Base-by-base conservation (phyloP, 1,140 invertebrate species). In the Zaprionus nigranus region DNA sequence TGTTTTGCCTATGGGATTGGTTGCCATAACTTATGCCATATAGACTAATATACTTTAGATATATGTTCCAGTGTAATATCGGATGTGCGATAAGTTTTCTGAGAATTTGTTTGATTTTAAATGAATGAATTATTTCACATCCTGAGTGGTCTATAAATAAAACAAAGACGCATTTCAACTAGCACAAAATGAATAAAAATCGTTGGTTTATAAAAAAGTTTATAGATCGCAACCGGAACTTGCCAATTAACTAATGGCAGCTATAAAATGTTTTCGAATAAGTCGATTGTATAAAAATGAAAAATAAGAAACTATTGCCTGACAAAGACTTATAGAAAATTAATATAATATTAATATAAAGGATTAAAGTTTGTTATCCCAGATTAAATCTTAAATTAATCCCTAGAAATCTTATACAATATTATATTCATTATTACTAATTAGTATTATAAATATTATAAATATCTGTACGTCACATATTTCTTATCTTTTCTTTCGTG, bases 41-140 rank as follows among this genome's bases (percentile, higher is more conserved):
- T 49, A 49, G 17, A 20, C 17, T 20, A 2, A 40, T 51, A 51
- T 13, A 13, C 3, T 49, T 12, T 20, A 51, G 12, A 24, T 51
- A 13, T 24, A 3, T 0, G n/a, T n/a, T n/a, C n/a, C n/a, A 9
- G 46, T 43, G 24, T 5, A 22, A 13, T 53, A 12, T 36, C 36
- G 57, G 34, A 28, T 59, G 26, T 36, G 57, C 40, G 36, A 60
- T 36, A 13, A 57, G 36, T 2, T 70, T 74, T 75, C 53, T 34
- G 59, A 43, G 66, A 75, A 70, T 51, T 57, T 24, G 36, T 34
- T 34, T 24, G 30, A 46, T 57, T 60, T 74, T 74, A 54, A 58
- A 34, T 36, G 36, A 7, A 26, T 24, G 65, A 66, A 36, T 5
- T 13, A 38, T 26, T 56, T 34, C 2, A 22, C 46, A 24, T 24